Conservation (phyloP, 2,797 vertebrate genomes). For the Pipistrellus kuhlii region DNA sequence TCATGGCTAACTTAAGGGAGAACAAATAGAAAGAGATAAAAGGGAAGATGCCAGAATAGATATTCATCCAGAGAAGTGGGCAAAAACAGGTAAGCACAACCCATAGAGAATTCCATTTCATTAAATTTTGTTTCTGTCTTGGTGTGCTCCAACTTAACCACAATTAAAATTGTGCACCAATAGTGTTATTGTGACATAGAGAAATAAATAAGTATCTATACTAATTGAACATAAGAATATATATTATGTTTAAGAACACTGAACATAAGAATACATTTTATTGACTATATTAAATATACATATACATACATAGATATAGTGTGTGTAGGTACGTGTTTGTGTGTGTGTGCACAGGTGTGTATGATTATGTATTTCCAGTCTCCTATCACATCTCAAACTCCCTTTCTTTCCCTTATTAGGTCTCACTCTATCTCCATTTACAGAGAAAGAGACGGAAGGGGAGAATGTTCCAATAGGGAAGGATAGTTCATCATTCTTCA, state of each 20-base stretch:
- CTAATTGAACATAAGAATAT: background rate
- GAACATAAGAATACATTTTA: background rate
- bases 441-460: background rate
- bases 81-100: background rate
- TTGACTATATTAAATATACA: background rate
- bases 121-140: background rate
- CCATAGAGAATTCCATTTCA: background rate
- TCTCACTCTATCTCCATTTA: background rate
- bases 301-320: background rate
- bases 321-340: background rate
- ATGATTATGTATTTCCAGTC: background rate
- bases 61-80: background rate
- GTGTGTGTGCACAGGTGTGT: background rate
- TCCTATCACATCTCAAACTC: background rate
- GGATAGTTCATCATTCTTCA: background rate
- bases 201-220: background rate
- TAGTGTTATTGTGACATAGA: conserved; percentile 37
- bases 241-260: background rate
- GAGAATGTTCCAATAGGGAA: background rate
- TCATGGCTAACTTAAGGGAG: background rate
- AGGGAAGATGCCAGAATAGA: background rate
- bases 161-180: background rate
- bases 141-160: background rate
- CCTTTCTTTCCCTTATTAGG: background rate
- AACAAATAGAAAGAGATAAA: background rate